Conservation (phyloP, 2,113 vertebrate genomes). For the Bubalus kerabau region DNA sequence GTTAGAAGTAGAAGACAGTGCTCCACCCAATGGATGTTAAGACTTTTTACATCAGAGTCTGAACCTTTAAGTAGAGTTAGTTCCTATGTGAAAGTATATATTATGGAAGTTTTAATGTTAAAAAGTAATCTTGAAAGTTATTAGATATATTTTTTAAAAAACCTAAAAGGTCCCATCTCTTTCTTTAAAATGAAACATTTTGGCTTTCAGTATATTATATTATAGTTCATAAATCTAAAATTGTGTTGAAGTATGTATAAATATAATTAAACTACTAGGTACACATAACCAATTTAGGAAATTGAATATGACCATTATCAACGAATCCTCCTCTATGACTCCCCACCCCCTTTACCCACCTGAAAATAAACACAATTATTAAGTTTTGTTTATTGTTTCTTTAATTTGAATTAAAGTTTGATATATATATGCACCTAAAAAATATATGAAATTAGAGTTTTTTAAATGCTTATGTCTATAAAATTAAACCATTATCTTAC, state of each 20-base stretch:
- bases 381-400: not conserved
- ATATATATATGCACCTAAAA: not conserved
- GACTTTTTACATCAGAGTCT: not conserved
- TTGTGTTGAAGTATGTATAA: not conserved
- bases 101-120: not conserved
- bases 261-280: not conserved
- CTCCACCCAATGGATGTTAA: not conserved
- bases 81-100: not conserved
- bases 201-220: not conserved
- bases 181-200: not conserved
- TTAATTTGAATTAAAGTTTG: not conserved
- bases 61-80: not conserved
- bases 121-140: not conserved
- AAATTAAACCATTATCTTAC: not conserved
- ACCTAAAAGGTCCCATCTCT: not conserved
- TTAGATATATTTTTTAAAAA: not conserved
- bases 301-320: not conserved
- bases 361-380: not conserved
- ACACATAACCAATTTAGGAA: not conserved
- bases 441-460: not conserved
- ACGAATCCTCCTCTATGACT: not conserved
- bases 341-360: rapidly evolving
- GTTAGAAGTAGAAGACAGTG: not conserved
- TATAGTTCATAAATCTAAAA: not conserved
- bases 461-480: not conserved